phyloP scores from a whole-genome alignment of 1,140 invertebrate species.

The Hypothenemus hampei region DNA sequence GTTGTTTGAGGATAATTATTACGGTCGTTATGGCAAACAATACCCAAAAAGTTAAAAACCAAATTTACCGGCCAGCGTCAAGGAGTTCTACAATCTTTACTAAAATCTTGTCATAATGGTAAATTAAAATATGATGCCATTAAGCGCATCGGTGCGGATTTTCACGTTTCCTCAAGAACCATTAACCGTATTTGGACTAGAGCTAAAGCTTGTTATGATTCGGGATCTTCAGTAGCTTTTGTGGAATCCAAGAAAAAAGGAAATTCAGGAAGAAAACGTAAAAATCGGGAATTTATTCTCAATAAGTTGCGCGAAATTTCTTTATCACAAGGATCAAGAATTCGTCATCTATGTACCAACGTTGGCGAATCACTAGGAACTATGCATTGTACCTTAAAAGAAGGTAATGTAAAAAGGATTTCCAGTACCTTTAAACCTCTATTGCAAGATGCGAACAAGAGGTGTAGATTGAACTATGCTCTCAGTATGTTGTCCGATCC shows the following conservation, averaged over 20 bases:
- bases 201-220: background rate
- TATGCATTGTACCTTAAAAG: background rate
- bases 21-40: background rate
- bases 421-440: background rate
- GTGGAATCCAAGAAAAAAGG: background rate
- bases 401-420: background rate
- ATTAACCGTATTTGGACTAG: background rate
- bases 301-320: background rate
- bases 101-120: background rate
- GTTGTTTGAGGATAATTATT: background rate
- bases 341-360: background rate
- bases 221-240: background rate
- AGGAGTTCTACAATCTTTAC: background rate
- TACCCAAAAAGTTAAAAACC: background rate
- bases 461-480: background rate
- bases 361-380: background rate
- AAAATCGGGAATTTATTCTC: background rate
- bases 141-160: background rate
- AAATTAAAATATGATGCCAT: background rate
- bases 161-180: background rate
- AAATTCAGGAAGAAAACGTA: background rate
- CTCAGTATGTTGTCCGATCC: background rate
- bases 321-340: background rate
- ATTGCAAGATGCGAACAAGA: background rate
- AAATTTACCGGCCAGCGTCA: background rate